Percentiles rank a stretch among this genome's conserved stretches.
Evolutionary conservation across 2,888 invertebrate species (phyloP).

Genomic region (Apotomis turbidana): DNA sequence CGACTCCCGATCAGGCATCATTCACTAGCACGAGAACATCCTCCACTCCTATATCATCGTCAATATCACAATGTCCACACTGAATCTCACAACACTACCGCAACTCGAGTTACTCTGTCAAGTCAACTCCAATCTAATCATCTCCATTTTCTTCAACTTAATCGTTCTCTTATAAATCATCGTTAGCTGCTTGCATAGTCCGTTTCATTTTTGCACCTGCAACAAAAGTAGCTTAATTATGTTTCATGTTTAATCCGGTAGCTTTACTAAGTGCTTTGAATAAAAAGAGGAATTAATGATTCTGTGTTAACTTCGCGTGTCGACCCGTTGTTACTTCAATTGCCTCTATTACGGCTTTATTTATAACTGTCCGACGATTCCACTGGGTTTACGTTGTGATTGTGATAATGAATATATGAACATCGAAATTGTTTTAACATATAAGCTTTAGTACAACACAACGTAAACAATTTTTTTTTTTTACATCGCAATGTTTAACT

Average conservation of each 20-base stretch:
- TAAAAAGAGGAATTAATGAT: constrained; percentile 56
- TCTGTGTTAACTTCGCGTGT: constrained; percentile 60
- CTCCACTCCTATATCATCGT: constrained; percentile 51
- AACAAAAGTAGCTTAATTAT: constrained; percentile 63
- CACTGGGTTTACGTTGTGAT: constrained; percentile 38
- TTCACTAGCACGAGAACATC: constrained; percentile 66
- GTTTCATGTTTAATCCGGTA: constrained; percentile 57
- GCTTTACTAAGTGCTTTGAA: constrained; percentile 56
- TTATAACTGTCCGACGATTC: constrained; percentile 57
- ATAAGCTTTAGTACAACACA: not conserved
- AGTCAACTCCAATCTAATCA: constrained; percentile 72
- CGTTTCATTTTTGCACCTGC: constrained; percentile 62
- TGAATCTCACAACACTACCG: constrained; percentile 16
- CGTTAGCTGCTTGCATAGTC: constrained; percentile 48
- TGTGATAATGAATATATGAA: constrained; percentile 35
- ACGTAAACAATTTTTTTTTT: not conserved
- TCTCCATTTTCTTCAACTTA: constrained; percentile 62
- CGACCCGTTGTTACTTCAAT: constrained; percentile 60
- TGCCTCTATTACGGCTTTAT: constrained; percentile 67
- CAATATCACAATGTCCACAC: constrained; percentile 31
- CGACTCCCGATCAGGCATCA: constrained; percentile 83
- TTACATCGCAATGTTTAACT: not conserved
- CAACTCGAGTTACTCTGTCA: constrained; percentile 55
- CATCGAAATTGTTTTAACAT: constrained; percentile 24
- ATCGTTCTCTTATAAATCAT: constrained; percentile 56